Conservation (phyloP, 2,888 invertebrate species). For the Villa cingulata region DNA sequence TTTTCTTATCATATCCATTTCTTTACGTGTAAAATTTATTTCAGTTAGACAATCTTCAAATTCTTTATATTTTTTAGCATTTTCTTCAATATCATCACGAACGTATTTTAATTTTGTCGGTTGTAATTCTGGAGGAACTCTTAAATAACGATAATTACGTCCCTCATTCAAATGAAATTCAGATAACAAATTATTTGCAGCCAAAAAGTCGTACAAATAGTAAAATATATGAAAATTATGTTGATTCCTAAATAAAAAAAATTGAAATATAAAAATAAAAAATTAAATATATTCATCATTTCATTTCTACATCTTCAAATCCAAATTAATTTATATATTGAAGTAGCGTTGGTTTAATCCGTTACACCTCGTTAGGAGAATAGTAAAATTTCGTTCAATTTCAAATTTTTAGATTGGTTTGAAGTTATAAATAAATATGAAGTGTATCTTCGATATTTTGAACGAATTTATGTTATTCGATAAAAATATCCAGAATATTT, state of each 20-base stretch:
- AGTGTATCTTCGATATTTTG: too few relatives aligned
- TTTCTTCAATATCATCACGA: conserved; percentile 50
- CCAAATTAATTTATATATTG: too few relatives aligned
- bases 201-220: conserved; percentile 76
- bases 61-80: conserved; percentile 48
- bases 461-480: too few relatives aligned
- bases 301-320: too few relatives aligned
- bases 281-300: too few relatives aligned
- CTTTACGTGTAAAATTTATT: conserved; percentile 58
- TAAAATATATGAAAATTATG: conserved; percentile 84
- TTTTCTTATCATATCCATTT: conserved; percentile 55
- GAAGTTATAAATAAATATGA: too few relatives aligned
- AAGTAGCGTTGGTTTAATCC: too few relatives aligned
- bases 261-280: neutral
- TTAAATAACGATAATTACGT: conserved; percentile 59
- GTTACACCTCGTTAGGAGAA: too few relatives aligned
- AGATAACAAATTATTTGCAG: conserved; percentile 49
- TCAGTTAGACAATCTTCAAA: conserved; percentile 48
- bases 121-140: conserved; percentile 43
- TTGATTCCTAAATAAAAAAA: conserved; percentile 47
- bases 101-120: conserved; percentile 45
- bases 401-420: too few relatives aligned
- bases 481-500: too few relatives aligned
- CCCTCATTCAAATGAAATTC: conserved; percentile 54
- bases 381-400: too few relatives aligned